These are phyloP conservation scores for Magallana angulata DNA, from an alignment of 1,140 invertebrate species.

Conservation along the genomic window DNA sequence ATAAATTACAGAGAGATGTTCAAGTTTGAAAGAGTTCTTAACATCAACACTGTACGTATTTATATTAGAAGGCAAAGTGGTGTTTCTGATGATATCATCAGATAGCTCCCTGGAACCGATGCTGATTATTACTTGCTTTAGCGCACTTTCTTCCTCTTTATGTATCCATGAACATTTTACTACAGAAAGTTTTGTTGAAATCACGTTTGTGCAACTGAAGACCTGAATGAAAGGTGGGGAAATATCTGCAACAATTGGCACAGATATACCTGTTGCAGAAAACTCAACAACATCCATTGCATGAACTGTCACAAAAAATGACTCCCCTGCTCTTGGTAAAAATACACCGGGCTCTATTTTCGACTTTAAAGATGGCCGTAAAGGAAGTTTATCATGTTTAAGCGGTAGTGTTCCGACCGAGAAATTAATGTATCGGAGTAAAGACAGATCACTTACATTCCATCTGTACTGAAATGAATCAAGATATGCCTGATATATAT, in stretches of 20 bases:
- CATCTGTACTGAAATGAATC: slow-evolving; percentile 15
- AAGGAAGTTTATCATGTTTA: slow-evolving; percentile 37
- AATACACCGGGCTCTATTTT: background rate
- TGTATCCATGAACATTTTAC: slow-evolving; percentile 29
- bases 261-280: background rate
- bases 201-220: slow-evolving; percentile 22
- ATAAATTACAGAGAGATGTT: background rate
- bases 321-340: background rate
- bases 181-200: background rate
- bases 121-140: background rate
- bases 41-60: background rate
- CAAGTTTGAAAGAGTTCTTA: background rate
- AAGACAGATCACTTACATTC: background rate
- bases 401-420: slow-evolving; percentile 49
- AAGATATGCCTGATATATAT: background rate
- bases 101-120: background rate
- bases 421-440: slow-evolving; percentile 6
- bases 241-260: slow-evolving; percentile 2
- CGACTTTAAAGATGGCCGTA: background rate
- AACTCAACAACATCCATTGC: slow-evolving; percentile 30
- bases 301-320: background rate
- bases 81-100: background rate
- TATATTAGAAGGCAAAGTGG: background rate
- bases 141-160: slow-evolving; percentile 39
- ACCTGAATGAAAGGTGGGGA: background rate